Evolutionary conservation across 2,888 invertebrate genomes (phyloP), one percentile per base, ranked within the genome.

Genomic region (Coleophora flavipennella): DNA sequence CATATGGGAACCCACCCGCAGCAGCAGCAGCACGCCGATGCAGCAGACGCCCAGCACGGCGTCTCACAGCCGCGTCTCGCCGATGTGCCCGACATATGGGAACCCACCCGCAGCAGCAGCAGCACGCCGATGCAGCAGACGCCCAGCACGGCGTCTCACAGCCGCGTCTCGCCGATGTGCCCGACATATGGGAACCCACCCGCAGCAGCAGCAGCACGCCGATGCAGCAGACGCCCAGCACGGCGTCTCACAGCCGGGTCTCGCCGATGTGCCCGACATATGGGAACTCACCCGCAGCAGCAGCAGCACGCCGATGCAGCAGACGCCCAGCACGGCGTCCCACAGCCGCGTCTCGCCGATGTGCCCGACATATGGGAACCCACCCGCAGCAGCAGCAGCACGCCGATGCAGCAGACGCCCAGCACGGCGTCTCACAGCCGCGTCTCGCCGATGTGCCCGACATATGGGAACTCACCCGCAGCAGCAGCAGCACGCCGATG

Each of bases 171-270:
- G n/a, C n/a, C n/a, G n/a, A n/a, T n/a, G n/a, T n/a, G n/a, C n/a
- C n/a, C n/a, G n/a, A n/a, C n/a, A n/a, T n/a, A n/a, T n/a, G n/a
- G 20, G 20, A 20, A 6, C 87, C 71, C 65, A 92, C 92, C 85
- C 92, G 83, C 41, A 93, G 84, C 31, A 90, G 65, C 12, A 93
- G 85, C 31, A 94, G 81, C 42, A 91, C 77, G 7, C 88, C 67
- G 73, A 93, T 91, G 67, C 92, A 93, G 31, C n/a, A n/a, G n/a
- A n/a, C n/a, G 81, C 93, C 93, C 35, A 93, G 84, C 39, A 89
- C 76, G 1, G 90, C 73, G 69, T 94, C 93, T 87, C 91, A 90
- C 11, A 88, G 74, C 38, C 89, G 85, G 11, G 91, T 91, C 67
- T 92, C n/a, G n/a, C n/a, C n/a, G n/a, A n/a, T n/a, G n/a, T n/a